Percentiles rank a stretch among this genome's conserved stretches.
These are phyloP conservation scores for Epicauta chinensis DNA, from an alignment of 1,140 invertebrate genomes.

Conservation along the genomic window DNA sequence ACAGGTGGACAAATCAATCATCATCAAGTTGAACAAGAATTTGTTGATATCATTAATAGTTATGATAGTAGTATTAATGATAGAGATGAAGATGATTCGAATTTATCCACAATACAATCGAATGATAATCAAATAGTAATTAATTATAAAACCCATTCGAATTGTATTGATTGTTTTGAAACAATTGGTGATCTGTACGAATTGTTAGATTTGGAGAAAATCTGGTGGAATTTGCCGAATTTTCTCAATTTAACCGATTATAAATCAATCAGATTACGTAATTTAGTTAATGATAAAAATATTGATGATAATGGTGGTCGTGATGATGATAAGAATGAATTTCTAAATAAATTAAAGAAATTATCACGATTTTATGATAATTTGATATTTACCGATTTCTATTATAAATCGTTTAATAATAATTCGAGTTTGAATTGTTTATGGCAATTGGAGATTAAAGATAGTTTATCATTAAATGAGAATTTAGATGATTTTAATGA, in stretches of 20 bases:
- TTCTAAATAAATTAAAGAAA: constrained; percentile 7
- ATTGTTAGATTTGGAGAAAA: constrained; percentile 19
- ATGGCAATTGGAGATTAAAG: constrained; percentile 18
- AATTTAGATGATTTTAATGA: constrained; percentile 6
- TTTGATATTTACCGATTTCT: constrained; percentile 24
- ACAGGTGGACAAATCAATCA: constrained; percentile 35
- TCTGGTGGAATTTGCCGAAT: constrained; percentile 38
- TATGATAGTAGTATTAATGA: constrained; percentile 1
- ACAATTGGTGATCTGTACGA: constrained; percentile 14
- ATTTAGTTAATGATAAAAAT: background rate
- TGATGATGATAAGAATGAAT: constrained; percentile 1
- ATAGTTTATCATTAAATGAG: constrained; percentile 32
- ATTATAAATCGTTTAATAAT: constrained; percentile 19
- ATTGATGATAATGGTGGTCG: background rate
- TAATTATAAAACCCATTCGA: constrained; percentile 12
- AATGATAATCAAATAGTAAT: background rate
- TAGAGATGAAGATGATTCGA: constrained; percentile 18
- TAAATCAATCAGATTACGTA: background rate
- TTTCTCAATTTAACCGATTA: constrained; percentile 22
- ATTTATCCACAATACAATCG: constrained; percentile 6
- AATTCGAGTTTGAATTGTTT: constrained; percentile 19
- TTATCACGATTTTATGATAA: constrained; percentile 23
- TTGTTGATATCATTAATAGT: constrained; percentile 4
- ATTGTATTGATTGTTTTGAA: constrained; percentile 25
- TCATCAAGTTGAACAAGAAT: constrained; percentile 3